These are phyloP conservation scores for Idaea dimidiata DNA, from an alignment of 2,888 invertebrate genomes.

Conservation along the genomic window DNA sequence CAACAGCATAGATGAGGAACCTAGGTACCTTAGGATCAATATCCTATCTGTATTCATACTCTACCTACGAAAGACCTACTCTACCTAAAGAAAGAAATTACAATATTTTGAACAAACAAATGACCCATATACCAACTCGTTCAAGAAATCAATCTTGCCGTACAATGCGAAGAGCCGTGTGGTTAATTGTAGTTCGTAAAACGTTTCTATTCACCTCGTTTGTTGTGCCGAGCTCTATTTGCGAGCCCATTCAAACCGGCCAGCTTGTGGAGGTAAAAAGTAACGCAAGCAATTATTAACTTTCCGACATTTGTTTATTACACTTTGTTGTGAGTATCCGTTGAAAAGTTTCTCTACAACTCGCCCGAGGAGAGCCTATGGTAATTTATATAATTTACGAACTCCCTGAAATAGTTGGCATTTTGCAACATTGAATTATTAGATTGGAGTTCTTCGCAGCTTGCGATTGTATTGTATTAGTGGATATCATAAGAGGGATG, in stretches of 20 bases:
- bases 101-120: constrained; percentile 13
- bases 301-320: neutral
- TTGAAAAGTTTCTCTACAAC: neutral
- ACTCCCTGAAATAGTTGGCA: neutral
- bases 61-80: too few relatives aligned
- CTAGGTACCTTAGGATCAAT: too few relatives aligned
- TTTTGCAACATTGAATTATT: neutral
- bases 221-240: constrained; percentile 30
- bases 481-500: too few relatives aligned
- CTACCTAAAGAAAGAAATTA: neutral
- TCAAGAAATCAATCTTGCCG: constrained; percentile 24
- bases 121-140: constrained; percentile 6
- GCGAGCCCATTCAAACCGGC: constrained; percentile 34
- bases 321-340: neutral
- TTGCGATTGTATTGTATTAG: too few relatives aligned
- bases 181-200: constrained; percentile 34
- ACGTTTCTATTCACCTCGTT: constrained; percentile 29
- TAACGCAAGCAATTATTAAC: constrained; percentile 1
- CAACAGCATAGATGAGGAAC: too few relatives aligned
- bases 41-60: too few relatives aligned
- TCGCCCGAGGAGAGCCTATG: neutral
- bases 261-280: neutral
- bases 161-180: constrained; percentile 21
- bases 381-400: neutral
- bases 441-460: neutral